phyloP scores from a whole-genome alignment of 2,797 vertebrate genomes.

The Amblyraja radiata region DNA sequence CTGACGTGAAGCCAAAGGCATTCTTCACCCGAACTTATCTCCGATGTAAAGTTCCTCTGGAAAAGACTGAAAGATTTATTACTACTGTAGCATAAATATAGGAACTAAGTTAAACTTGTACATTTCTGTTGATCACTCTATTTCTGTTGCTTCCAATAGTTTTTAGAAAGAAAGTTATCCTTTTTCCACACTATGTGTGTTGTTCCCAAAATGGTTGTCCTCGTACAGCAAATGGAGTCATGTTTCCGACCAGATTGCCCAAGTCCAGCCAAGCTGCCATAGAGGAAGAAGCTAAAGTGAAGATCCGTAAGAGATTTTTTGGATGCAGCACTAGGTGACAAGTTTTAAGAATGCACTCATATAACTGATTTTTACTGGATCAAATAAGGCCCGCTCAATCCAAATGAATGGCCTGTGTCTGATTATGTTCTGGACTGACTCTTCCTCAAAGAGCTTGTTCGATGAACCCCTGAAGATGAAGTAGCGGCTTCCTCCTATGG shows the following conservation, averaged over 20 bases:
- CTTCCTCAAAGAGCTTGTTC: constrained; percentile 79
- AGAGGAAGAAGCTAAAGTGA: constrained; percentile 73
- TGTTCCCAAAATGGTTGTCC: constrained; percentile 92
- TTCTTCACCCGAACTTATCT: constrained; percentile 60
- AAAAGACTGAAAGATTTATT: constrained; percentile 97
- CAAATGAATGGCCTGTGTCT: constrained; percentile 85
- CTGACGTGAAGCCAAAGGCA: constrained; percentile 94
- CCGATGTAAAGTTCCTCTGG: constrained; percentile 74
- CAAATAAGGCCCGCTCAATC: constrained; percentile 80
- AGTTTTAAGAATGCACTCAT: constrained; percentile 70
- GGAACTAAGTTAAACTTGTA: constrained; percentile 99
- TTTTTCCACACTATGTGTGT: constrained; percentile 98
- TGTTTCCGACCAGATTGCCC: constrained; percentile 70
- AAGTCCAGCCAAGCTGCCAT: constrained; percentile 72
- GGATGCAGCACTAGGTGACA: constrained; percentile 61
- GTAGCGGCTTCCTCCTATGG: constrained; percentile 76
- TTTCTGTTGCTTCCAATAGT: constrained; percentile 97
- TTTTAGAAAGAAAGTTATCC: constrained; percentile 86
- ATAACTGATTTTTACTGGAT: constrained; percentile 72
- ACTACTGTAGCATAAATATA: constrained; percentile 99
- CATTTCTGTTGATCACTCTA: constrained; percentile 94
- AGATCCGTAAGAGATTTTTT: constrained; percentile 63
- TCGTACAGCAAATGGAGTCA: constrained; percentile 80
- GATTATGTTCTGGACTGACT: constrained; percentile 67
- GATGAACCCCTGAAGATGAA: constrained; percentile 80